Percentiles rank a stretch among this genome's conserved stretches.
These are phyloP conservation scores for Tetrax tetrax DNA, from an alignment of 2,113 vertebrate species.

Conservation along the genomic window DNA sequence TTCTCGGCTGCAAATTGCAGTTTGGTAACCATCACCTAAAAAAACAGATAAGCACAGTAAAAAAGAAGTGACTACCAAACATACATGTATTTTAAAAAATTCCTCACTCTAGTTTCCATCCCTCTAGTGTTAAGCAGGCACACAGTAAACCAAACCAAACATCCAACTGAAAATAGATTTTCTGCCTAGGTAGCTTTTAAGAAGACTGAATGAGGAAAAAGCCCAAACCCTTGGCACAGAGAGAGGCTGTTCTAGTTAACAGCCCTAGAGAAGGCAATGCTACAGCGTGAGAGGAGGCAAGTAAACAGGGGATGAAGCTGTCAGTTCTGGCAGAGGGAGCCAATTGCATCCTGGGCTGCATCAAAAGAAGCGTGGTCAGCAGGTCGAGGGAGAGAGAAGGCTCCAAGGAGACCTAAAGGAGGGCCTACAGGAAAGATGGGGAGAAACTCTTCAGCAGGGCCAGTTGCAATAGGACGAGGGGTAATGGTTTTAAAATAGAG, in stretches of 20 bases:
- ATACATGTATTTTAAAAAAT: accelerated
- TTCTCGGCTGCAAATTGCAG: not conserved
- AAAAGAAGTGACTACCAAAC: not conserved
- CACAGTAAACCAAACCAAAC: not conserved
- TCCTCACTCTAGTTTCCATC: not conserved
- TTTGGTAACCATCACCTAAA: not conserved
- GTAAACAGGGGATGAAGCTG: not conserved
- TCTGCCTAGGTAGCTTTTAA: not conserved
- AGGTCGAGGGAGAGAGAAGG: too few relatives aligned
- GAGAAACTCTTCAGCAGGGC: too few relatives aligned
- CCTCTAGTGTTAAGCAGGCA: not conserved
- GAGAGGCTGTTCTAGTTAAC: not conserved
- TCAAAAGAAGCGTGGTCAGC: too few relatives aligned
- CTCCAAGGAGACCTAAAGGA: too few relatives aligned
- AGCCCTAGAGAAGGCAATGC: not conserved
- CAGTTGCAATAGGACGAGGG: too few relatives aligned
- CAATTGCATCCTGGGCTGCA: too few relatives aligned
- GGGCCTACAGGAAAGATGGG: too few relatives aligned
- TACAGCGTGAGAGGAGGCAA: not conserved
- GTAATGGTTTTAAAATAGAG: too few relatives aligned
- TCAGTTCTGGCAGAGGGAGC: not conserved
- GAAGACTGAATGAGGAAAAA: not conserved
- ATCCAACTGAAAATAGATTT: not conserved
- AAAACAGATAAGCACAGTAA: not conserved
- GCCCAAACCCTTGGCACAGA: not conserved